phyloP scores from a whole-genome alignment of 1,140 invertebrate genomes.

The Drosophila jambulina region DNA sequence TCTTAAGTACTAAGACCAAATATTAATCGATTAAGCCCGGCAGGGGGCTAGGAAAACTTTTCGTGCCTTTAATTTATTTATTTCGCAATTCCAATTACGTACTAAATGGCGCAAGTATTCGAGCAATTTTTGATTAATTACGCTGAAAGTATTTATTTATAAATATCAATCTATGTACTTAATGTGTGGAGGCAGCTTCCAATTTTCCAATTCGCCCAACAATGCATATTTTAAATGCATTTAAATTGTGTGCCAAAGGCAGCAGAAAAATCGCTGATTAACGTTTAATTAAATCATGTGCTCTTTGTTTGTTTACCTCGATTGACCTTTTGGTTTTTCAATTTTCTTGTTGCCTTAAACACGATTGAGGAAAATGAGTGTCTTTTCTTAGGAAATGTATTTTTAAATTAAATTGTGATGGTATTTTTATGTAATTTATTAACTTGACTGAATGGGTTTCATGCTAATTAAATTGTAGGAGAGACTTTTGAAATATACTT shows the following conservation, averaged over 20 bases:
- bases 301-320: slow-evolving; percentile 6
- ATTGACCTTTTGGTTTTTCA: slow-evolving; percentile 13
- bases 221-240: slow-evolving; percentile 27
- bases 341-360: slow-evolving; percentile 5
- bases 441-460: not conserved
- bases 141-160: slow-evolving; percentile 15
- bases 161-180: slow-evolving; percentile 5
- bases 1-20: slow-evolving; percentile 17
- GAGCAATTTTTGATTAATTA: slow-evolving; percentile 60
- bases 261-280: slow-evolving; percentile 5
- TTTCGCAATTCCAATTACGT: slow-evolving; percentile 37
- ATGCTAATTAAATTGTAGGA: not conserved
- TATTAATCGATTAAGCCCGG: slow-evolving; percentile 13
- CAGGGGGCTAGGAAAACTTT: slow-evolving; percentile 14
- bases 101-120: slow-evolving; percentile 31
- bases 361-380: not conserved
- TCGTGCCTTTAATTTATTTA: slow-evolving; percentile 35
- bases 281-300: slow-evolving; percentile 26
- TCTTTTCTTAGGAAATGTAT: not conserved
- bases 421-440: not conserved
- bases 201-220: slow-evolving; percentile 22
- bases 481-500: not conserved
- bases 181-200: not conserved
- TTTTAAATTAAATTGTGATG: not conserved
- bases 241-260: slow-evolving; percentile 14